phyloP scores from a whole-genome alignment of 2,888 invertebrate species.

The Pocota personata region DNA sequence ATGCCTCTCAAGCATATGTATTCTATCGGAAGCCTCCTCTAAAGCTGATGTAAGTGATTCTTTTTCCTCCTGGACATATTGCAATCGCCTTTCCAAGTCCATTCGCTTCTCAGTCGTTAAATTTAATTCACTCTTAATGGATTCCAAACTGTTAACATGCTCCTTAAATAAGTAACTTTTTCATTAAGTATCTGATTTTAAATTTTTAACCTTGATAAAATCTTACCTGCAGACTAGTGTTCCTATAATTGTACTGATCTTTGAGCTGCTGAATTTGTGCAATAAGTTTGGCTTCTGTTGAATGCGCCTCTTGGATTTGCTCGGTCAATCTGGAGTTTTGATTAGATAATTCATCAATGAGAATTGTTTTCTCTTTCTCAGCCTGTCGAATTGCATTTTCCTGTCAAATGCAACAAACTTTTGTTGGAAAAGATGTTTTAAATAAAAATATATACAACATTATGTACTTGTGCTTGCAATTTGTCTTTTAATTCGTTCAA shows the following conservation, averaged over 20 bases:
- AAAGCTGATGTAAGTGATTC: constrained; percentile 90
- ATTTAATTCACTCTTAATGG: constrained; percentile 93
- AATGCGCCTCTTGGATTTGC: constrained; percentile 93
- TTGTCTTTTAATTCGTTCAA: constrained; percentile 91
- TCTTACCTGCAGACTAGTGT: constrained; percentile 87
- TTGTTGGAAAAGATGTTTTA: neutral
- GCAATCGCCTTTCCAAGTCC: constrained; percentile 92
- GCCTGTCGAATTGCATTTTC: constrained; percentile 82
- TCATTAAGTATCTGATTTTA: neutral
- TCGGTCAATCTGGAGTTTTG: constrained; percentile 94
- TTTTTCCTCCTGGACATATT: constrained; percentile 90
- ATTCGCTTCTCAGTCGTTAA: constrained; percentile 91
- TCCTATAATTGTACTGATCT: constrained; percentile 92
- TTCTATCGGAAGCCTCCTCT: constrained; percentile 95
- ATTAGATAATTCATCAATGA: constrained; percentile 92
- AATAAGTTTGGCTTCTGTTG: constrained; percentile 90
- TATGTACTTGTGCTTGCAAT: constrained; percentile 86
- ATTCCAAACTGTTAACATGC: constrained; percentile 94
- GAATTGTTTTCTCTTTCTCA: constrained; percentile 91
- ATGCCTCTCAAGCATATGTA: constrained; percentile 92
- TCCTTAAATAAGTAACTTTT: constrained; percentile 84
- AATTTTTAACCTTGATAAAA: neutral
- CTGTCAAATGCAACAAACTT: constrained; percentile 67
- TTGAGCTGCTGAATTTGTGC: constrained; percentile 91
- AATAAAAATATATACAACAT: neutral